Base-by-base conservation (phyloP, 2,888 invertebrate species). In the Liposcelis brunnea region DNA sequence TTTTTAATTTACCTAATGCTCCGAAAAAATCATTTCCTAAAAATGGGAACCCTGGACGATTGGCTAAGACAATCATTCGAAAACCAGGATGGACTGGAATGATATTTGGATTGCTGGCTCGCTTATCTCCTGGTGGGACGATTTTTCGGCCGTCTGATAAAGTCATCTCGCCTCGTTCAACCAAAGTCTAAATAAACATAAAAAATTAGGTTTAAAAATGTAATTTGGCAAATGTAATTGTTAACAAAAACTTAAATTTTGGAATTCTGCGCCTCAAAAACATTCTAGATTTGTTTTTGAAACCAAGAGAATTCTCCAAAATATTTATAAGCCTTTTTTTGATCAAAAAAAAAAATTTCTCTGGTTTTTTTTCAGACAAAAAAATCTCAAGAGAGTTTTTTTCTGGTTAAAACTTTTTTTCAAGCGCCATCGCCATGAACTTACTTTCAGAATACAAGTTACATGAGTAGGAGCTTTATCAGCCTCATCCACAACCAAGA, bases 401-500 rank as follows among this genome's bases (percentile, higher is more conserved):
- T n/a, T n/a, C n/a, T n/a, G n/a, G n/a, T n/a, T n/a, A n/a, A n/a
- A n/a, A n/a, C n/a, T n/a, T n/a, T n/a, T n/a, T n/a, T n/a, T n/a
- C n/a, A n/a, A n/a, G n/a, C n/a, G n/a, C 12, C 1, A 21, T 15
- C 32, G 40, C 7, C 12, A n/a, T n/a, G 14, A 34, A 50, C 44
- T 43, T 55, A 68, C 69, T 60, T 95, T 93, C 34, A 97, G 65
- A 52, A 97, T 86, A 60, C 93, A 93, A 0, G 95, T 94, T 0
- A 97, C 95, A 58, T 95, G 90, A 0, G 93, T 91, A 0, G 95
- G 94, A 0, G 95, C 95, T 61, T 97, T 97, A 62, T 97, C 95
- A 0, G 94, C 95, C 61, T 97, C 97, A 56, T 97, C 95, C 1
- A 97, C 79, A 0, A 97, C 87, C 46, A 97, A 69, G 7, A 95